These are phyloP conservation scores for Psittacula derbiana DNA, from an alignment of 2,797 vertebrate species.

Conservation along the genomic window DNA sequence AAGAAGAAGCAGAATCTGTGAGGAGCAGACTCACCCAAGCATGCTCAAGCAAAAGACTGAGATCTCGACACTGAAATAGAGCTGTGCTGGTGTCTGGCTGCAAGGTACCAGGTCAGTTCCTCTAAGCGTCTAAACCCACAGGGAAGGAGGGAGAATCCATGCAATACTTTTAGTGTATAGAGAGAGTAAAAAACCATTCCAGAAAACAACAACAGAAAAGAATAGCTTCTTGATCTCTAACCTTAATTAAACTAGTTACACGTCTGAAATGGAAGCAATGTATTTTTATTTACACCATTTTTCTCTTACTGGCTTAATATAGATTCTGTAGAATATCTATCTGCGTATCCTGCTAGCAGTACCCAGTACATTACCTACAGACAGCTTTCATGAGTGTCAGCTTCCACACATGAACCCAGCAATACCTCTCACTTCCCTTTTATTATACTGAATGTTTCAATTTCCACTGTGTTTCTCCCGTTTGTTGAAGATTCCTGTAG, in stretches of 20 bases:
- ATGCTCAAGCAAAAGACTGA: background rate
- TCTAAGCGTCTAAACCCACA: background rate
- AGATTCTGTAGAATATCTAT: background rate
- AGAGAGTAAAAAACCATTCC: background rate
- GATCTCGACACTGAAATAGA: background rate
- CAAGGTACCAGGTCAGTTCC: background rate
- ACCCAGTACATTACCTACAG: background rate
- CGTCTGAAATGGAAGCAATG: background rate
- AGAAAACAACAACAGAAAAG: background rate
- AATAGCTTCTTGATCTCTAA: background rate
- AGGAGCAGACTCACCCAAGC: background rate
- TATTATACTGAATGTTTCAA: background rate
- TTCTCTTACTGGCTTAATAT: background rate
- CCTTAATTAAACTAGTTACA: background rate
- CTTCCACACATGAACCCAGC: rapidly evolving
- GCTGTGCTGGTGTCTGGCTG: background rate
- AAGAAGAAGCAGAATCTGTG: background rate
- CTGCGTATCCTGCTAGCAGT: background rate
- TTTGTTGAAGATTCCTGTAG: background rate
- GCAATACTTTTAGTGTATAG: background rate
- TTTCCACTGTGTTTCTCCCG: background rate
- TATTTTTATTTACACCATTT: background rate
- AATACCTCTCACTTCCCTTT: background rate
- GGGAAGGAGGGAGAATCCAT: background rate
- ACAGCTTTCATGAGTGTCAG: background rate